Conservation (phyloP, 2,888 invertebrate genomes). For the Busseola fusca region DNA sequence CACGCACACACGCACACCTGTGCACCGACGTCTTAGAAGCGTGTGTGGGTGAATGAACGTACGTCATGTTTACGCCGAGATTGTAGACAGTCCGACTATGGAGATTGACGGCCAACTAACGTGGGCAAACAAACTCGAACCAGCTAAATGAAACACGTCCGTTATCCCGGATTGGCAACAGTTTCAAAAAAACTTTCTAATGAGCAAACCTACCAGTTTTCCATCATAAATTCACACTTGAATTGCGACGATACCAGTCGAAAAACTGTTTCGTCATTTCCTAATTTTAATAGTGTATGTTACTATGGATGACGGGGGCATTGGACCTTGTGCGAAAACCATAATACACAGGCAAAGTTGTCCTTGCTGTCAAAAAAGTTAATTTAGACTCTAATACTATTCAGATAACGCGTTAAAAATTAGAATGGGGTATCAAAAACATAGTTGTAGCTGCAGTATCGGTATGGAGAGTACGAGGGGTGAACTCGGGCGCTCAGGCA, state of each 20-base stretch:
- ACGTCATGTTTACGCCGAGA: slow-evolving; percentile 74
- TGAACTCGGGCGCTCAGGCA: slow-evolving; percentile 74
- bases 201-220: slow-evolving; percentile 72
- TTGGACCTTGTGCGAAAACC: slow-evolving; percentile 84
- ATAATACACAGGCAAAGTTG: slow-evolving; percentile 72
- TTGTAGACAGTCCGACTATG: slow-evolving; percentile 72
- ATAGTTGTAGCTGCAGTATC: slow-evolving; percentile 66
- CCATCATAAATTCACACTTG: slow-evolving; percentile 80
- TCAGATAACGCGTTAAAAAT: slow-evolving; percentile 54
- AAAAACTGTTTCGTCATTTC: slow-evolving; percentile 86
- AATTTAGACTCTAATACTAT: slow-evolving; percentile 65
- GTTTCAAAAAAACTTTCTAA: slow-evolving; percentile 71
- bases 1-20: slow-evolving; percentile 75
- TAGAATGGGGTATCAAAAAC: slow-evolving; percentile 35
- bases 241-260: slow-evolving; percentile 79
- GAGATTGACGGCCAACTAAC: slow-evolving; percentile 79
- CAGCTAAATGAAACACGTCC: slow-evolving; percentile 81
- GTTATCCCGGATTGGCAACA: slow-evolving; percentile 74
- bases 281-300: slow-evolving; percentile 84
- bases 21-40: slow-evolving; percentile 64
- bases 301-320: slow-evolving; percentile 83
- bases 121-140: slow-evolving; percentile 74
- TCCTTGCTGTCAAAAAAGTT: slow-evolving; percentile 43
- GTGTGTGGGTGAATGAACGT: slow-evolving; percentile 81
- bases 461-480: slow-evolving; percentile 75